phyloP scores from a whole-genome alignment of 2,888 invertebrate species.

The Pachymerium ferrugineum region DNA sequence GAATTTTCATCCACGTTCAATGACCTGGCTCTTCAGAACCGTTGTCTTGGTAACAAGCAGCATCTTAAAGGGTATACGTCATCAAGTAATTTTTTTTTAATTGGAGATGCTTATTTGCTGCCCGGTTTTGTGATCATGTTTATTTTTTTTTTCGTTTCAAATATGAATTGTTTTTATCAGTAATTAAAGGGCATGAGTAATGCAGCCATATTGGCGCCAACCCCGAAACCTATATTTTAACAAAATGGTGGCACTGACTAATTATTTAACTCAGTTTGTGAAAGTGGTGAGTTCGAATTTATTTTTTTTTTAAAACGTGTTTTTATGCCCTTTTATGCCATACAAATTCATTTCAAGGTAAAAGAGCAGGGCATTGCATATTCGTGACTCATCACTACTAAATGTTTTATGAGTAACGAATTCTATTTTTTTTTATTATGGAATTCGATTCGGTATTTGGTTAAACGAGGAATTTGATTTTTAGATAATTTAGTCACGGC shows the following conservation, averaged over 20 bases:
- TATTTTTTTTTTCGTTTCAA: background rate
- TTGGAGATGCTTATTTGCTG: background rate
- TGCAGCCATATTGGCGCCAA: background rate
- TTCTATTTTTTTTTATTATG: background rate
- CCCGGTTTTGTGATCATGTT: background rate
- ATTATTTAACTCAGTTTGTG: background rate
- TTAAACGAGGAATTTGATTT: background rate
- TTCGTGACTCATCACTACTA: background rate
- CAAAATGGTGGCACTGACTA: constrained; percentile 2
- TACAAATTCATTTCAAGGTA: constrained; percentile 16
- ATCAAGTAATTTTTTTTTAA: background rate
- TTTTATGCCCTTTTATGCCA: background rate
- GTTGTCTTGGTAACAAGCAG: constrained; percentile 9
- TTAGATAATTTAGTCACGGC: background rate
- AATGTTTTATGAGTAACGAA: constrained; percentile 3
- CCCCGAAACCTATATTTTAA: constrained; percentile 12
- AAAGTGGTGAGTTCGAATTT: background rate
- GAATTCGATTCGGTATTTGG: background rate
- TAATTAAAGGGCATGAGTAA: constrained; percentile 11
- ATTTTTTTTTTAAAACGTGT: background rate
- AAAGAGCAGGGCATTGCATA: background rate
- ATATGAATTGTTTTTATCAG: background rate
- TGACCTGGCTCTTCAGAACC: background rate
- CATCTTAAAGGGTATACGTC: background rate
- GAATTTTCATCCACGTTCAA: background rate